Percentiles rank a stretch among this genome's conserved stretches.
These are phyloP conservation scores for Heterocephalus glaber DNA, from an alignment of 2,113 vertebrate genomes.

Conservation along the genomic window DNA sequence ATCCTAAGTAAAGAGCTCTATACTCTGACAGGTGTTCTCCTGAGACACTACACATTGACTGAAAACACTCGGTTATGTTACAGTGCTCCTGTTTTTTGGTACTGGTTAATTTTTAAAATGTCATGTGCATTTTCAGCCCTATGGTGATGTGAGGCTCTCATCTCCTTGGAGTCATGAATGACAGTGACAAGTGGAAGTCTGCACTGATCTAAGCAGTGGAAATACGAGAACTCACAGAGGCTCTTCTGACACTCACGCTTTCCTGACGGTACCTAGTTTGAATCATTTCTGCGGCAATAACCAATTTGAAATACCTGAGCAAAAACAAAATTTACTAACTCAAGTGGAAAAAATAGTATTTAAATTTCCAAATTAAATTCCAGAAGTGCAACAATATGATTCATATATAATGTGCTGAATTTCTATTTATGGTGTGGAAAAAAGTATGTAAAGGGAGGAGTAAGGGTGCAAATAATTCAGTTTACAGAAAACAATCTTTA, in stretches of 20 bases:
- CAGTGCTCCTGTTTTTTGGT: neutral
- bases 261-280: neutral
- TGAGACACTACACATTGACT: neutral
- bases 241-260: neutral
- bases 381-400: conserved; percentile 26
- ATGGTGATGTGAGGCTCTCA: neutral
- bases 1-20: neutral
- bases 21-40: neutral
- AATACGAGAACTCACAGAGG: neutral
- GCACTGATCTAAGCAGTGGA: neutral
- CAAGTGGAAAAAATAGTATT: neutral
- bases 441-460: neutral
- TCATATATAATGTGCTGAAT: neutral
- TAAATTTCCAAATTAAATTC: conserved; percentile 34
- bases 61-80: conserved; percentile 18
- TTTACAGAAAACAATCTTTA: neutral
- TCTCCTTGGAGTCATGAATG: neutral
- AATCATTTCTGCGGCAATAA: neutral
- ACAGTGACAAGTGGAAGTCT: neutral
- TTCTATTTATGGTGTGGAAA: conserved; percentile 35
- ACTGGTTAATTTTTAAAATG: neutral
- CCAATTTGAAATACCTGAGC: neutral
- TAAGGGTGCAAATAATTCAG: neutral
- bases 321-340: conserved; percentile 27
- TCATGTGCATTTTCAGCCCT: neutral